These are phyloP conservation scores for Eleginops maclovinus DNA, from an alignment of 2,113 vertebrate species.

Conservation along the genomic window DNA sequence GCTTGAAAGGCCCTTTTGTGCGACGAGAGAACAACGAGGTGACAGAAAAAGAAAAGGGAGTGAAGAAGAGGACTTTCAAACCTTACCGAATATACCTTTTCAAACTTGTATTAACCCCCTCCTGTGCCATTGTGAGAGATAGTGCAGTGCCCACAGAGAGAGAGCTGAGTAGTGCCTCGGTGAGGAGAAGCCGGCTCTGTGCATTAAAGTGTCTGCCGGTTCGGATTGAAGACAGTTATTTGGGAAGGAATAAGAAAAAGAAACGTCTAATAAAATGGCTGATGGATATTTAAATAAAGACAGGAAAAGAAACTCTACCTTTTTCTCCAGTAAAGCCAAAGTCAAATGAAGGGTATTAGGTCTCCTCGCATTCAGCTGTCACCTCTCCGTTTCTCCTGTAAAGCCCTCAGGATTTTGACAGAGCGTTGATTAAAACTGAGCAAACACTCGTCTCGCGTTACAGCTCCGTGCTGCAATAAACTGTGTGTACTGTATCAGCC, in stretches of 20 bases:
- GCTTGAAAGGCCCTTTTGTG: conserved; percentile 62
- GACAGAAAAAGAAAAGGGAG: background rate
- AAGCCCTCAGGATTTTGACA: conserved; percentile 65
- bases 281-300: conserved; percentile 11
- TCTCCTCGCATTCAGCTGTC: conserved; percentile 45
- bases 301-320: conserved; percentile 20
- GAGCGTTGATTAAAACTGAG: conserved; percentile 70
- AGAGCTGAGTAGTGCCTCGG: conserved; percentile 48
- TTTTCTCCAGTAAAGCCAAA: conserved; percentile 56
- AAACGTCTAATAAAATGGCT: conserved; percentile 46
- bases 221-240: conserved; percentile 52
- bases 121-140: conserved; percentile 56
- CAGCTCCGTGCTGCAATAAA: conserved; percentile 66
- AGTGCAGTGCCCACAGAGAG: conserved; percentile 40
- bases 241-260: conserved; percentile 38
- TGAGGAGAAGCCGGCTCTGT: conserved; percentile 27
- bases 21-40: conserved; percentile 48
- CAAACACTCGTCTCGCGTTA: conserved; percentile 70
- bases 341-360: conserved; percentile 61
- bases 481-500: conserved; percentile 66
- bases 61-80: conserved; percentile 23
- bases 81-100: conserved; percentile 50
- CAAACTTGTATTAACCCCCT: conserved; percentile 62
- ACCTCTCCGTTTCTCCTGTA: conserved; percentile 38
- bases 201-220: conserved; percentile 64